Evolutionary conservation across 2,113 vertebrate species (phyloP).

Genomic region (Isurus oxyrinchus): DNA sequence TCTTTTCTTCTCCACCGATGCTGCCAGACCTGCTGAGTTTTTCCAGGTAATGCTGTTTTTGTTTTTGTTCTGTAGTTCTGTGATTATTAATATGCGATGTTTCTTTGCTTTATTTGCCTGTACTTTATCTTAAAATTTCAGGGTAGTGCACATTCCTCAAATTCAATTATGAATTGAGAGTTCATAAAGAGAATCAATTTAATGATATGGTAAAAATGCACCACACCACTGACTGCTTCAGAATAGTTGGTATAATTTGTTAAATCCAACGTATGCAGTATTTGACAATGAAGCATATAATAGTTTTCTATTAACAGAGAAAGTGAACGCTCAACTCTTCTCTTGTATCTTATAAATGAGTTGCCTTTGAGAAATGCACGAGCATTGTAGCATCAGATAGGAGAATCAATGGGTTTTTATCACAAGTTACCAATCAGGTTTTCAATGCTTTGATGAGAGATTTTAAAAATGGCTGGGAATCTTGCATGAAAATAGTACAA

Average conservation of each 20-base stretch:
- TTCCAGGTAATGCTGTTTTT: no score
- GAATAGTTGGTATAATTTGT: background rate
- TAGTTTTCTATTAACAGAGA: background rate
- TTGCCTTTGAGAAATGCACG: background rate
- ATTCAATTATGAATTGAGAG: background rate
- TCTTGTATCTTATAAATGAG: no score
- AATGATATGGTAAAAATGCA: background rate
- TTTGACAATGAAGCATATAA: background rate
- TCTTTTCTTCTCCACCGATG: no score
- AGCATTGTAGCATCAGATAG: background rate
- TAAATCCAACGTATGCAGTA: background rate
- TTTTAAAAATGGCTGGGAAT: background rate
- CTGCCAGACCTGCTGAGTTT: no score
- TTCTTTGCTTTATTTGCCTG: background rate
- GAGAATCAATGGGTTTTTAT: background rate
- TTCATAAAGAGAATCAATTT: background rate
- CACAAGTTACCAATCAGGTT: background rate
- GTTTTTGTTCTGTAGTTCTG: no score
- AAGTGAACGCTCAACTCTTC: background rate
- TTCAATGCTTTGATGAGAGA: background rate
- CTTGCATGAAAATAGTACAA: background rate
- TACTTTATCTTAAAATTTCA: background rate
- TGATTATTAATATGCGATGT: background rate
- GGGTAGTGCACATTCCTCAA: background rate
- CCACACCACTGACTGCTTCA: background rate